Conservation (phyloP, 1,140 invertebrate genomes). For the Ephestia elutella region DNA sequence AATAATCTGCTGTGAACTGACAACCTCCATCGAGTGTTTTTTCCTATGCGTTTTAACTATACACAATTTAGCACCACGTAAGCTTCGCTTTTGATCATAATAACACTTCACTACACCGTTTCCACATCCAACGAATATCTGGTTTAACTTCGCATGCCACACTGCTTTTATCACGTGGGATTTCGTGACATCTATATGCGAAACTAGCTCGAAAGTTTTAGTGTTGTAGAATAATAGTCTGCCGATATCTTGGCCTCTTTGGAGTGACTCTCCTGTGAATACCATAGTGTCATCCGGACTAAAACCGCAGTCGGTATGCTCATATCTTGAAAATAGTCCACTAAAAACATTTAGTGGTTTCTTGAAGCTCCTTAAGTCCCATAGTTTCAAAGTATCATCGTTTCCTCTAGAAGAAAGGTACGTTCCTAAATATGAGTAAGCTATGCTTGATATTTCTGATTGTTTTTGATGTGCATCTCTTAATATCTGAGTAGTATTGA, state of each 20-base stretch:
- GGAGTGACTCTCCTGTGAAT: conserved; percentile 90
- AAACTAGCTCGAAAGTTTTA: conserved; percentile 84
- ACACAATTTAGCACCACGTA: conserved; percentile 94
- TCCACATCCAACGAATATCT: conserved; percentile 94
- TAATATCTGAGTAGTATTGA: conserved; percentile 86
- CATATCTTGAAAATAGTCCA: conserved; percentile 88
- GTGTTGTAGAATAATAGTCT: conserved; percentile 88
- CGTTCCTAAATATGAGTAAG: conserved; percentile 92
- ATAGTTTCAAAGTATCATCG: conserved; percentile 96
- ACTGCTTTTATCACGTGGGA: conserved; percentile 91
- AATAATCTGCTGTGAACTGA: conserved; percentile 95
- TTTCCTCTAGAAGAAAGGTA: conserved; percentile 87
- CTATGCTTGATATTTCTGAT: conserved; percentile 87
- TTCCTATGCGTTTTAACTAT: conserved; percentile 87
- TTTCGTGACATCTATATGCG: conserved; percentile 83
- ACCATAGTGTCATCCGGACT: conserved; percentile 95
- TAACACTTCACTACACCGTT: conserved; percentile 93
- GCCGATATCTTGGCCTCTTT: conserved; percentile 81
- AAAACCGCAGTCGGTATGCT: conserved; percentile 94
- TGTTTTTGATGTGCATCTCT: conserved; percentile 88
- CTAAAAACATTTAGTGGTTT: conserved; percentile 81
- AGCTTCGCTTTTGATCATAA: conserved; percentile 90
- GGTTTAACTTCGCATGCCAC: conserved; percentile 98
- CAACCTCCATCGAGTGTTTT: conserved; percentile 87
- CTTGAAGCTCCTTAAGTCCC: conserved; percentile 93